phyloP scores from a whole-genome alignment of 2,113 vertebrate genomes.

The Peromyscus maniculatus region DNA sequence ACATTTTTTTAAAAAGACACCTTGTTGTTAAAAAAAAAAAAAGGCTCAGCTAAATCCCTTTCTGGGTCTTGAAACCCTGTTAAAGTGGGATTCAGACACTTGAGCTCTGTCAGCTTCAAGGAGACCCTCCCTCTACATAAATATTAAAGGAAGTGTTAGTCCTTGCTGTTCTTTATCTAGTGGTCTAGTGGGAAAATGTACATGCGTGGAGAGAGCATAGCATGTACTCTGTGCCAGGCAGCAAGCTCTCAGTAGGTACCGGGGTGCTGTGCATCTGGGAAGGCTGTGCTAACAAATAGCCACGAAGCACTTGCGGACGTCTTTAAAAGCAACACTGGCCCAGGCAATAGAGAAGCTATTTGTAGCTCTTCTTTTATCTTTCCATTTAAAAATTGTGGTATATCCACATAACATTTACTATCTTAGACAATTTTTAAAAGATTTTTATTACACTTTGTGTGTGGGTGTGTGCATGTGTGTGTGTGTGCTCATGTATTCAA shows the following conservation, averaged over 20 bases:
- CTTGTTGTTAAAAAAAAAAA: background rate
- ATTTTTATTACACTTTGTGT: background rate
- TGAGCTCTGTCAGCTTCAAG: background rate
- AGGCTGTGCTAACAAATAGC: constrained; percentile 51
- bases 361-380: constrained; percentile 32
- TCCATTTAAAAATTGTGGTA: constrained; percentile 17
- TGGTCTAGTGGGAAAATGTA: constrained; percentile 11
- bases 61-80: background rate
- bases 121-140: background rate
- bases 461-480: background rate
- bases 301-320: constrained; percentile 50
- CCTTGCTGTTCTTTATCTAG: constrained; percentile 40
- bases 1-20: background rate
- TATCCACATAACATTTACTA: background rate
- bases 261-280: constrained; percentile 52
- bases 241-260: background rate
- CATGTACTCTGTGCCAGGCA: constrained; percentile 20
- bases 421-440: background rate
- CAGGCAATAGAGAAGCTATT: background rate
- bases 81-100: constrained; percentile 9
- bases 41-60: background rate
- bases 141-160: background rate
- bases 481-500: background rate
- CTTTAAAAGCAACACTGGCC: background rate
- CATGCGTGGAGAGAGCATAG: background rate